Percentiles rank a stretch among this genome's conserved stretches.
These are phyloP conservation scores for Prunella himalayana DNA, from an alignment of 2,113 vertebrate species.

Conservation along the genomic window DNA sequence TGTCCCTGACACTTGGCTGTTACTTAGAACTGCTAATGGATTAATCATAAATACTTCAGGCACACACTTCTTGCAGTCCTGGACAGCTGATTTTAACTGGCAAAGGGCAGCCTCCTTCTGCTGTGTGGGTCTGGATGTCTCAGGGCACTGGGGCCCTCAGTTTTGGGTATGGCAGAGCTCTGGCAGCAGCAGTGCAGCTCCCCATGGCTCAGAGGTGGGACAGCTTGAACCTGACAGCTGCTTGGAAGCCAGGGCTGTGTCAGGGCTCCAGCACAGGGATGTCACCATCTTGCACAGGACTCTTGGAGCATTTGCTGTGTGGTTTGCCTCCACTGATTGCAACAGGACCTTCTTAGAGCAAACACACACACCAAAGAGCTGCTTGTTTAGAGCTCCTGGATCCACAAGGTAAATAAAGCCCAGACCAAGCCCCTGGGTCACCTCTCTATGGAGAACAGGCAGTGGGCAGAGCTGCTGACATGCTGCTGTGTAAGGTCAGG, in stretches of 20 bases:
- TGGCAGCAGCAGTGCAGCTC: not conserved
- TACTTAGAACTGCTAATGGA: not conserved
- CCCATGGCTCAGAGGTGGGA: not conserved
- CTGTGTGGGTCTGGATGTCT: not conserved
- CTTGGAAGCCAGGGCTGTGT: not conserved
- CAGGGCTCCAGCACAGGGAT: not conserved
- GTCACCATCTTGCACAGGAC: not conserved
- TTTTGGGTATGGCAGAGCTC: not conserved
- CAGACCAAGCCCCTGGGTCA: not conserved
- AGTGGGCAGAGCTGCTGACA: not conserved
- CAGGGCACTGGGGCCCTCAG: not conserved
- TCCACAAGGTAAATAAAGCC: not conserved
- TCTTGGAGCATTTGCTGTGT: not conserved
- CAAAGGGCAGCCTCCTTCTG: not conserved
- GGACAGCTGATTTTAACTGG: not conserved
- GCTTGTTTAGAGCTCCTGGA: not conserved
- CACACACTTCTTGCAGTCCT: not conserved
- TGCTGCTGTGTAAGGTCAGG: fast-evolving
- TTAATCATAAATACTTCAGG: not conserved
- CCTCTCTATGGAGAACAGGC: not conserved
- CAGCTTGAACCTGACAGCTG: not conserved
- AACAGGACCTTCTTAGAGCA: not conserved
- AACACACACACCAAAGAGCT: not conserved
- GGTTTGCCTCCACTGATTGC: not conserved
- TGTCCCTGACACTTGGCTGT: not conserved